Evolutionary conservation across 2,888 invertebrate species (phyloP).

Genomic region (Sialis fuliginosa): DNA sequence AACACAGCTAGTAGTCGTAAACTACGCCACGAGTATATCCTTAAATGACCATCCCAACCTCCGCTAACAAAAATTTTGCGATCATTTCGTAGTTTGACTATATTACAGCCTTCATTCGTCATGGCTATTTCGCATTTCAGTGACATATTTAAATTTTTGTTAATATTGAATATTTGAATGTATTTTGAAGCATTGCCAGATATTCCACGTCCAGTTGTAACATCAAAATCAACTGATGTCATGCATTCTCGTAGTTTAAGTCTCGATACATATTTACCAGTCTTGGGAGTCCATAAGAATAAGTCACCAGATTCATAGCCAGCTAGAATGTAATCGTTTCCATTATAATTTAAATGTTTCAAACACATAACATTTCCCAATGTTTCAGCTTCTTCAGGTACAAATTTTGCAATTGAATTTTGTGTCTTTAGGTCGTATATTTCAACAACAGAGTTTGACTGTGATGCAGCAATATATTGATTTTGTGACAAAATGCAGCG

Average conservation of each 20-base stretch:
- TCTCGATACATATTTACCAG: constrained; percentile 35
- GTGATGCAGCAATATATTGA: constrained; percentile 44
- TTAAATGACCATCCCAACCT: constrained; percentile 59
- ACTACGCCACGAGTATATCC: constrained; percentile 64
- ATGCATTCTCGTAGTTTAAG: constrained; percentile 43
- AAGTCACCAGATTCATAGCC: constrained; percentile 61
- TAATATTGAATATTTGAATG: constrained; percentile 40
- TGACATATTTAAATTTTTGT: constrained; percentile 33
- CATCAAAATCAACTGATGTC: constrained; percentile 54
- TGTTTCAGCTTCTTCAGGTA: constrained; percentile 24
- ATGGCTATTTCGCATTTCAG: constrained; percentile 42
- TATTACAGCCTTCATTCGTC: constrained; percentile 58
- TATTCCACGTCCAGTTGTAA: constrained; percentile 43
- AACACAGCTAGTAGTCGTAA: constrained; percentile 52
- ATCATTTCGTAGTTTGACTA: constrained; percentile 47
- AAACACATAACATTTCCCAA: constrained; percentile 49
- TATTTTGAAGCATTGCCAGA: constrained; percentile 44
- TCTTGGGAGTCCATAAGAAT: constrained; percentile 50
- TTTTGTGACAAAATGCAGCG: constrained; percentile 41
- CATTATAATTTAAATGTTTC: constrained; percentile 28
- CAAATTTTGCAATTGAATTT: constrained; percentile 23
- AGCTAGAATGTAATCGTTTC: constrained; percentile 37
- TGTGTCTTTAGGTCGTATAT: constrained; percentile 25
- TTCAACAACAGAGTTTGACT: constrained; percentile 35
- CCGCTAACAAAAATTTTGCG: constrained; percentile 55